Base-by-base conservation (phyloP, 1,140 invertebrate species). In the Danaus melanippus region DNA sequence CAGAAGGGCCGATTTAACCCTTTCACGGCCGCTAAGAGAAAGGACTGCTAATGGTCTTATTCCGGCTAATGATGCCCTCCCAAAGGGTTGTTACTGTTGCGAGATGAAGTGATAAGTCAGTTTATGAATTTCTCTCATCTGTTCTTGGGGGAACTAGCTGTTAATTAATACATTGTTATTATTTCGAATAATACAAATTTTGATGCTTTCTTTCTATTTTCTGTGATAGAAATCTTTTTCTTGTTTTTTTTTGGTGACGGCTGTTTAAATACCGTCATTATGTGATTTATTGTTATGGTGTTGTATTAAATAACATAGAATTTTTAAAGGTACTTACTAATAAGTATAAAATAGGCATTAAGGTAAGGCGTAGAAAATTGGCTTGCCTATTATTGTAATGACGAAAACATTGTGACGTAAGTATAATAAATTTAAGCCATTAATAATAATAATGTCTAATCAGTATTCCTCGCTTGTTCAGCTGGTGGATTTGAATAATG, bases 21-120 rank as follows among this genome's bases (percentile, higher is more conserved):
- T 86, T 82, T 74, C 78, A 77, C 67, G 47, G 62, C 52, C 50
- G 72, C 76, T 84, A 86, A 86, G 76, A 86, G 83, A 86, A 84
- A 84, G 75, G 84, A 82, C 74, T 84, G 77, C 66, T 86, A 86
- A 84, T 86, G 76, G 81, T 84, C 79, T 86, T 86, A 86, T 86
- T 86, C 75, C 75, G 74, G 62, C 69, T 86, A 86, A 84, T 82
- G 79, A 86, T 83, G 79, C 71, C 73, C 66, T 69, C 63, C 66
- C 61, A 61, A 60, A 62, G 76, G 80, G 81, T 78, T 69, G 76
- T 74, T 76, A 80, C 75, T 79, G 74, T 84, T 76, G 60, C 67
- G 62, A 82, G 79, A 84, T 86, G 75, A 75, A 84, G 70, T 79
- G 82, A 85, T 85, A 84, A 85, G 72, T 83, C 69, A 69, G 63